Evolutionary conservation across 2,797 vertebrate species (phyloP).

Genomic region (Enteromius trimaculatus): DNA sequence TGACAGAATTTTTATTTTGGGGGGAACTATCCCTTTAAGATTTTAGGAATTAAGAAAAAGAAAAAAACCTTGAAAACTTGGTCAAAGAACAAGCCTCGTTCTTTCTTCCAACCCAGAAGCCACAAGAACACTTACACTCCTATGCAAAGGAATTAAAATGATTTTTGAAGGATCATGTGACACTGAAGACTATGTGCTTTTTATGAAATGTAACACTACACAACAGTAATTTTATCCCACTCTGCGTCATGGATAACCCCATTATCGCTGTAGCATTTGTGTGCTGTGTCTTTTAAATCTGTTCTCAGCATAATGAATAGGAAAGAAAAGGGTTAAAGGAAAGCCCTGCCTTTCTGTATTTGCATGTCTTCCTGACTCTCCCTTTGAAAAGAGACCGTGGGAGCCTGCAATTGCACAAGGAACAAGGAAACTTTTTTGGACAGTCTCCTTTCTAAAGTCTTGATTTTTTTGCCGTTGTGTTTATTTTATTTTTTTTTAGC

Average conservation of each 20-base stretch:
- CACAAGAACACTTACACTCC: background rate
- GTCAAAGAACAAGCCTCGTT: too few species aligned
- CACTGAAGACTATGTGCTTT: background rate
- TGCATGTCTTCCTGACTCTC: slow-evolving; percentile 6
- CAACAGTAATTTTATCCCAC: background rate
- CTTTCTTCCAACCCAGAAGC: background rate
- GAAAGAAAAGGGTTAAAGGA: slow-evolving; percentile 20
- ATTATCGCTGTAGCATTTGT: background rate
- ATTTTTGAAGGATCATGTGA: background rate
- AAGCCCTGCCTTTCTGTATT: background rate
- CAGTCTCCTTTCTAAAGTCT: background rate
- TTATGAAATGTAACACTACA: background rate
- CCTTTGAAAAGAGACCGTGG: slow-evolving; percentile 4
- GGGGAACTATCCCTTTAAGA: background rate
- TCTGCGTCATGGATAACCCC: background rate
- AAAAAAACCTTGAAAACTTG: too few species aligned
- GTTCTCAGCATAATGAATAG: background rate
- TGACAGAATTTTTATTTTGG: background rate
- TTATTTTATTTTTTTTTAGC: background rate
- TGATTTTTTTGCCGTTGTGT: background rate
- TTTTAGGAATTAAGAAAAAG: background rate
- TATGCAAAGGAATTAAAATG: background rate
- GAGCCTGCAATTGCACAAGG: background rate
- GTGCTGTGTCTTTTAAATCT: background rate
- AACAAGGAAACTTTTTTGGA: background rate